A percentile compares a stretch with the other conserved stretches of the same genome.
Conservation (phyloP, 2,113 vertebrate species). For the Symphodus melops region DNA sequence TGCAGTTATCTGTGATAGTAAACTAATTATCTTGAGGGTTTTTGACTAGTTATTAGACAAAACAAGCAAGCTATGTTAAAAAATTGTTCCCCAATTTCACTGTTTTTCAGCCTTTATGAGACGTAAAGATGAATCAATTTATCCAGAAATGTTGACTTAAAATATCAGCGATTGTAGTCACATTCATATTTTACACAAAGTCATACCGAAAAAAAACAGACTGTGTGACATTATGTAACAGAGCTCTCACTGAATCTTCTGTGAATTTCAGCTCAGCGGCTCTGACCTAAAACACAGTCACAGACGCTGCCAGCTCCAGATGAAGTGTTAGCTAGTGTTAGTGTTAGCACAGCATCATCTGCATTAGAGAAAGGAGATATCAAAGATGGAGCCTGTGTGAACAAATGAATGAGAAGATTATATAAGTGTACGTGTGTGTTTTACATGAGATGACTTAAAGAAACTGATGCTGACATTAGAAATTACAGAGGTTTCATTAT, state of each 20-base stretch:
- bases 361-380: slow-evolving; percentile 5
- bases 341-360: slow-evolving; percentile 37
- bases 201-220: background rate
- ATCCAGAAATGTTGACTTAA: background rate
- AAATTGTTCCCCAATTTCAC: no score
- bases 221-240: slow-evolving; percentile 11
- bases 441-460: background rate
- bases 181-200: background rate
- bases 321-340: slow-evolving; percentile 49
- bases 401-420: background rate
- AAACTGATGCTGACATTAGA: background rate
- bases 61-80: background rate
- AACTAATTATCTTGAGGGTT: background rate
- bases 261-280: slow-evolving; percentile 26
- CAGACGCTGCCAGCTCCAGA: slow-evolving; percentile 42
- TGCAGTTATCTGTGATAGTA: no score
- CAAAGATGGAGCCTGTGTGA: background rate
- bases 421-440: background rate
- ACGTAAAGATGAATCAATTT: background rate
- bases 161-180: background rate
- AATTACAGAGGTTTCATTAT: background rate
- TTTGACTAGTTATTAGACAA: background rate
- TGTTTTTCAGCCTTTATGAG: no score
- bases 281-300: slow-evolving; percentile 31
- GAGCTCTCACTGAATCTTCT: slow-evolving; percentile 17